Percentiles rank a stretch among this genome's conserved stretches.
These are phyloP conservation scores for Ceramica pisi DNA, from an alignment of 2,888 invertebrate genomes.

Conservation along the genomic window DNA sequence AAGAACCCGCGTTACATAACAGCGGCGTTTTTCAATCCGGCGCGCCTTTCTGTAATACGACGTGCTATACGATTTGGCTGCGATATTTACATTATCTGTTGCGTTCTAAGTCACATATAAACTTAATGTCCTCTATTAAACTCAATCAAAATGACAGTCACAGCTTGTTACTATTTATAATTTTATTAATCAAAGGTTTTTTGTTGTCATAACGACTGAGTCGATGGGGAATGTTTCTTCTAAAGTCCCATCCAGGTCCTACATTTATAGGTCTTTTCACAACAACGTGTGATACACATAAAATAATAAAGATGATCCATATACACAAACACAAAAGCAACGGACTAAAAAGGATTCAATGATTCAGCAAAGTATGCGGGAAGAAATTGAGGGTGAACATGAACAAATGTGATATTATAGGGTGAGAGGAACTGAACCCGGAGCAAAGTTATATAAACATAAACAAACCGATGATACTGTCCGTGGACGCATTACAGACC, in stretches of 20 bases:
- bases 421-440: conserved; percentile 43
- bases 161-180: neutral
- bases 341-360: conserved; percentile 54
- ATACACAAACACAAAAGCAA: conserved; percentile 8
- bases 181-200: neutral
- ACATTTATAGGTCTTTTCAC: neutral
- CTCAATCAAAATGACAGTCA: neutral
- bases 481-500: conserved; percentile 64
- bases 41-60: too few species aligned
- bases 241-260: neutral
- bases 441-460: conserved; percentile 58
- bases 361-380: conserved; percentile 58
- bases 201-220: neutral
- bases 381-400: conserved; percentile 57
- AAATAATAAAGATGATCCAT: conserved; percentile 14
- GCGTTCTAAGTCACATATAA: conserved; percentile 1
- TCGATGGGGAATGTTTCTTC: neutral
- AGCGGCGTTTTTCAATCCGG: too few species aligned
- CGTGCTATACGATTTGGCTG: too few species aligned
- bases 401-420: conserved; percentile 62
- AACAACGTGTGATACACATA: neutral
- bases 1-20: too few species aligned
- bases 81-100: neutral
- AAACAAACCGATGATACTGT: conserved; percentile 57
- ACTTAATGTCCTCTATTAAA: neutral